Conservation (phyloP, 2,797 vertebrate genomes). For the Myripristis murdjan region DNA sequence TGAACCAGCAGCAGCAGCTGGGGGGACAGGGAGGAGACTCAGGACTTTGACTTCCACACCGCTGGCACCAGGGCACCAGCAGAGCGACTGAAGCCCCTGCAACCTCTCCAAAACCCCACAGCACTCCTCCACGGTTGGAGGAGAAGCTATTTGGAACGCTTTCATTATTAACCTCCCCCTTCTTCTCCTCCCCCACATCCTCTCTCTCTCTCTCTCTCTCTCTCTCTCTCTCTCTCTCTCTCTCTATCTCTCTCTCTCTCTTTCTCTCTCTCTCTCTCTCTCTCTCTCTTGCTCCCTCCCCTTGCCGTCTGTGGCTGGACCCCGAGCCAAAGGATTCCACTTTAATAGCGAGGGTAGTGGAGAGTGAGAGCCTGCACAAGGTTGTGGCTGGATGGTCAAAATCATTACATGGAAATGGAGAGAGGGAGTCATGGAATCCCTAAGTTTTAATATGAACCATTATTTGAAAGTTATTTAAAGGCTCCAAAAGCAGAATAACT, state of each 20-base stretch:
- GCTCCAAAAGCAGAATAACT: background rate
- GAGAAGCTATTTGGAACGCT: conserved; percentile 72
- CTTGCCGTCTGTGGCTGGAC: conserved; percentile 41
- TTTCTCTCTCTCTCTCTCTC: no score
- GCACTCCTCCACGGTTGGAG: conserved; percentile 54
- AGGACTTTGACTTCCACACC: conserved; percentile 70
- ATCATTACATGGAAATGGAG: conserved; percentile 14
- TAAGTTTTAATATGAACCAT: background rate
- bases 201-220: conserved; percentile 30
- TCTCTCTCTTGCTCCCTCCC: no score
- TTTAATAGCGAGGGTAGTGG: conserved; percentile 43
- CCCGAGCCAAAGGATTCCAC: conserved; percentile 47
- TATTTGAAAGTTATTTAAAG: conserved; percentile 7
- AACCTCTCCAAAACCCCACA: conserved; percentile 65
- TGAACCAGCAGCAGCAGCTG: conserved; percentile 44
- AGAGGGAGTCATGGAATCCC: background rate
- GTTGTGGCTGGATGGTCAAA: conserved; percentile 17
- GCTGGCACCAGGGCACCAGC: conserved; percentile 59
- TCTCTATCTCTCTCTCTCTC: no score
- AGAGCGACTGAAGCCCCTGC: conserved; percentile 59
- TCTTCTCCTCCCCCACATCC: background rate
- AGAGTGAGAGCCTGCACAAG: conserved; percentile 27
- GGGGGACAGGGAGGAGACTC: conserved; percentile 18
- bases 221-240: conserved; percentile 28
- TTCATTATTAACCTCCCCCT: conserved; percentile 69